These are phyloP conservation scores for Monochamus alternatus DNA, from an alignment of 2,888 invertebrate species.

Conservation along the genomic window DNA sequence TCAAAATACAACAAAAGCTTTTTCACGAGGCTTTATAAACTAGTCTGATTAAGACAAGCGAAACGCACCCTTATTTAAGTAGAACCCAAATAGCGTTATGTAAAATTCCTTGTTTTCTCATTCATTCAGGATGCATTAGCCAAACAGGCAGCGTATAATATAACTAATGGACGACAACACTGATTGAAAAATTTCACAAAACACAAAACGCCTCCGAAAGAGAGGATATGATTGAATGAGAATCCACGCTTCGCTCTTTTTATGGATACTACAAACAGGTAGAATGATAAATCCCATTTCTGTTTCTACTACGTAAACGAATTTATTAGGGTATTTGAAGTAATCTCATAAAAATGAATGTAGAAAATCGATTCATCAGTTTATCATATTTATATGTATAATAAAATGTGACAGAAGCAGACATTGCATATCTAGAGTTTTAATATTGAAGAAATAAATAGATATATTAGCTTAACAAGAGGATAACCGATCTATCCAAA, in stretches of 20 bases:
- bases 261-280: slow-evolving; percentile 46
- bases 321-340: slow-evolving; percentile 23
- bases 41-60: slow-evolving; percentile 70
- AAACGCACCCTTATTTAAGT: slow-evolving; percentile 68
- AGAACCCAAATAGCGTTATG: slow-evolving; percentile 67
- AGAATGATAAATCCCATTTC: slow-evolving; percentile 49
- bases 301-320: slow-evolving; percentile 37
- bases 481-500: too few relatives aligned
- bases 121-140: slow-evolving; percentile 68
- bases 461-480: too few relatives aligned
- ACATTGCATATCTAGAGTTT: too few relatives aligned
- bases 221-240: slow-evolving; percentile 68
- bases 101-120: slow-evolving; percentile 67
- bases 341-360: neutral
- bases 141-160: slow-evolving; percentile 69
- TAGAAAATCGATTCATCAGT: neutral
- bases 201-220: slow-evolving; percentile 66
- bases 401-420: neutral
- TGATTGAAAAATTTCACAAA: slow-evolving; percentile 71
- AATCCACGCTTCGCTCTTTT: slow-evolving; percentile 53
- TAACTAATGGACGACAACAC: slow-evolving; percentile 71
- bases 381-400: too few relatives aligned
- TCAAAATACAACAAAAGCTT: slow-evolving; percentile 69
- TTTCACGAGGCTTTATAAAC: slow-evolving; percentile 67
- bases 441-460: too few relatives aligned